phyloP scores from a whole-genome alignment of 2,888 invertebrate genomes.

The Pelosia muscerda region DNA sequence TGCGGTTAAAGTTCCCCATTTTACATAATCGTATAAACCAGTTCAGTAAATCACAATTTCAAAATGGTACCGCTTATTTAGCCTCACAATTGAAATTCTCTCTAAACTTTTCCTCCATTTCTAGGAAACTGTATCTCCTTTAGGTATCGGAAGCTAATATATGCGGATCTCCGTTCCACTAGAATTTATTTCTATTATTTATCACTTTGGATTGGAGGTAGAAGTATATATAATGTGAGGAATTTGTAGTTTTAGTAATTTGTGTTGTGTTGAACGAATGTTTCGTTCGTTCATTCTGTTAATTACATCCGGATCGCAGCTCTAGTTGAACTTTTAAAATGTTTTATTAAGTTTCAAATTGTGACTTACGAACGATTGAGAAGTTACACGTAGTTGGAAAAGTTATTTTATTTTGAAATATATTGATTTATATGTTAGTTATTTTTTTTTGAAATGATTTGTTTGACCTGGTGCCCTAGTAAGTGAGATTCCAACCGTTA shows the following conservation, averaged over 20 bases:
- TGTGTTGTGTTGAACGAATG: conserved; percentile 8
- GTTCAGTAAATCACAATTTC: conserved; percentile 41
- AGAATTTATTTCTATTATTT: conserved; percentile 54
- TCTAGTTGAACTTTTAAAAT: conserved; percentile 2
- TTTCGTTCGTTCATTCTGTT: conserved; percentile 16
- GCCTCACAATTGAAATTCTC: conserved; percentile 41
- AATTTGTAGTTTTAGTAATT: conserved; percentile 22
- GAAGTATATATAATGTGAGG: conserved; percentile 22
- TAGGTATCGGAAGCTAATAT: conserved; percentile 47
- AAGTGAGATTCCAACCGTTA: too few species aligned
- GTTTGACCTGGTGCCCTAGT: too few species aligned
- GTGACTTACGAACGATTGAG: neutral
- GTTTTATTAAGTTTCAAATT: neutral
- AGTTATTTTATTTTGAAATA: neutral
- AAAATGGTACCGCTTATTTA: conserved; percentile 44
- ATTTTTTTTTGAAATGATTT: neutral
- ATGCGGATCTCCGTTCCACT: conserved; percentile 54
- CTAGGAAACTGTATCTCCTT: conserved; percentile 45
- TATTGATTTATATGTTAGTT: neutral
- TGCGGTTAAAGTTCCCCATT: neutral
- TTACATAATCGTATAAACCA: neutral
- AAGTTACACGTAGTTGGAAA: neutral
- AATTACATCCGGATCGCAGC: conserved; percentile 11
- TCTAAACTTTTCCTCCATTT: conserved; percentile 38
- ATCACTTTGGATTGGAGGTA: conserved; percentile 43